Evolutionary conservation across 2,113 vertebrate species (phyloP).

Genomic region (Piaya cayana): DNA sequence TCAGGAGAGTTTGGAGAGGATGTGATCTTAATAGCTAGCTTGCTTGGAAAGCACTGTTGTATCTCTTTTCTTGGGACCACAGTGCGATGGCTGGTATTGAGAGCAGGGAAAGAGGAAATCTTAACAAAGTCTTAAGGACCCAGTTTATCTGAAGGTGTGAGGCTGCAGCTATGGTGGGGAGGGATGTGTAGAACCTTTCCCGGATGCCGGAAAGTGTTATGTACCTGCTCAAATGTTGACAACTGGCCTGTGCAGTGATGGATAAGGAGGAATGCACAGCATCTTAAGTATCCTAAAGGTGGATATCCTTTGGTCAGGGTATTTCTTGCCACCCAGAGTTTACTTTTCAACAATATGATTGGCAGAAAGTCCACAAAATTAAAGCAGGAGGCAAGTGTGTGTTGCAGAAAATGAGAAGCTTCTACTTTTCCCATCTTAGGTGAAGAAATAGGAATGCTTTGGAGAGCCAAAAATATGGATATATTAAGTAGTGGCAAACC

Average conservation of each 20-base stretch:
- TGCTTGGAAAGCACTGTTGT: background rate
- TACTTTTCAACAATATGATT: background rate
- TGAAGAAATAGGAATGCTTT: background rate
- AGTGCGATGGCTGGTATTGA: rapidly evolving
- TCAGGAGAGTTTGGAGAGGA: background rate
- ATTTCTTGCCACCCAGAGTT: slow-evolving; percentile 29
- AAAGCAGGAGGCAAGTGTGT: background rate
- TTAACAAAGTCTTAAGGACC: background rate
- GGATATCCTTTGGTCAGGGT: background rate
- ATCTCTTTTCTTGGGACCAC: rapidly evolving
- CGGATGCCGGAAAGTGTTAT: rapidly evolving
- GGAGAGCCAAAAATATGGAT: background rate
- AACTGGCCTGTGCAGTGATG: background rate
- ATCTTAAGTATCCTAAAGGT: slow-evolving; percentile 11
- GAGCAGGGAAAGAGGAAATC: background rate
- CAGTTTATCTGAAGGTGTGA: background rate
- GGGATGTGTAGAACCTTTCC: background rate
- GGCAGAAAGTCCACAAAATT: background rate
- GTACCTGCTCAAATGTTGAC: rapidly evolving
- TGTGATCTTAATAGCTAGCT: background rate
- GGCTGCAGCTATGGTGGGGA: rapidly evolving
- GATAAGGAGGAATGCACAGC: background rate
- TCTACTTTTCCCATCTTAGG: background rate
- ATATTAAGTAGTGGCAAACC: background rate
- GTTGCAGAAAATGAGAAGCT: background rate